Evolutionary conservation across 2,113 vertebrate species (phyloP), one percentile per base, ranked within the genome.

Genomic region (Hippocampus zosterae): DNA sequence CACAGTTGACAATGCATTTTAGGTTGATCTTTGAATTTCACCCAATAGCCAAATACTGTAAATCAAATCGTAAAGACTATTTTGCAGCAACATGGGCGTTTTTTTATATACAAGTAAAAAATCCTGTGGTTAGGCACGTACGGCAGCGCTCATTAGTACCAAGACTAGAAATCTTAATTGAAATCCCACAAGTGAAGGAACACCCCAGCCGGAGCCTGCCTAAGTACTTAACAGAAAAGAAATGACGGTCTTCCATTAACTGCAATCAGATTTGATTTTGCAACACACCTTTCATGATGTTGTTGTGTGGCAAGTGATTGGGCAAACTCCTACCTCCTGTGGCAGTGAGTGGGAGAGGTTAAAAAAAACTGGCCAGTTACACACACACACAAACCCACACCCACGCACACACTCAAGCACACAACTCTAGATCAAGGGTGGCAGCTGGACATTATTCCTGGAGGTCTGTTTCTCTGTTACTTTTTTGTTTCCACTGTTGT

Each of bases 401-500:
- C 12, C 41, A 42, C 41, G 67, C 6, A 60, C 65, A 70, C 41
- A 69, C 6, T 55, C 65, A 70, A 73, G n/a, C 41, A 69, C 6
- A 60, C 65, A 70, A 73, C 69, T 76, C 70, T 65, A 65, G 67
- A 79, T 70, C 74, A 72, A 69, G 46, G 67, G 33, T 68, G 71
- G 69, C 69, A 76, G 73, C 72, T 82, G 72, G 63, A 77, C 40
- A 71, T 79, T 81, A 76, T 81, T 82, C 70, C 76, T 81, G 70
- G 67, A 79, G 72, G 76, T 83, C 74, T 77, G 67, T 75, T 55
- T 70, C 70, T 70, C 63, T 77, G 59, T 78, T 77, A 75, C 61
- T 77, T 77, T 68, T 42, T 73, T 18, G 23, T 63, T 29, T 63
- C 57, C 68, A 7, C 16, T 3, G 29, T 29, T 50, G 59, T 73